Evolutionary conservation across 2,888 invertebrate genomes (phyloP), one percentile per base, ranked within the genome.

Genomic region (Heterodera filipjevi): DNA sequence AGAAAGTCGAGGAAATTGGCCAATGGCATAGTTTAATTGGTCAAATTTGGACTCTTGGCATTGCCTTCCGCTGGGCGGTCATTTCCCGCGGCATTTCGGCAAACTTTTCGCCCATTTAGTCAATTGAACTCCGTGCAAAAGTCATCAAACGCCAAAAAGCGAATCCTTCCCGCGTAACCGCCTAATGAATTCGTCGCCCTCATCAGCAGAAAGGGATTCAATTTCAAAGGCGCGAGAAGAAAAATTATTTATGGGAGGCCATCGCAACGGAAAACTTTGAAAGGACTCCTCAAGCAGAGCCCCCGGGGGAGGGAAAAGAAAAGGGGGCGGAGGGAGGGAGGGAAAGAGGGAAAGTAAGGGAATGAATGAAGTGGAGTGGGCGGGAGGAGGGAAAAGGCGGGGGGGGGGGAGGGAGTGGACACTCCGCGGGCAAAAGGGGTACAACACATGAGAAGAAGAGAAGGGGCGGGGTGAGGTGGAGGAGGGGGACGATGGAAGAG

Each of bases 71-170:
- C 1, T 22, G 53, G 27, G n/a, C 59, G 59, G 59, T 59, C 59
- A 59, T 5, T 59, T 27, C 59, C 59, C 59, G 59, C 27, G 59
- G 59, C 59, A 27, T 59, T n/a, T 53, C 53, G 5, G 1, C 22
- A 16, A 53, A 53, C 53, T 19, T n/a, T 53, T 59, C 27, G n/a
- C 59, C 27, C n/a, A 27, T 59, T 59, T 59, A 27, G 59, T 59
- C 59, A n/a, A 59, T 59, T 59, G 59, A 59, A 59, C 59, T 59
- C 59, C 59, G 59, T 59, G 59, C 59, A 59, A 59, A 39, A 59
- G 19, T 59, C 59, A 59, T 59, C n/a, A 59, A 59, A n/a, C 5
- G 27, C 27, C 22, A 6, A 59, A 19, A n/a, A 59, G 22, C 27
- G 27, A 59, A 59, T 59, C 59, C n/a, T 27, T 59, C 59, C 59